Conservation (phyloP, 2,888 invertebrate genomes). For the Tenthredo distinguenda region DNA sequence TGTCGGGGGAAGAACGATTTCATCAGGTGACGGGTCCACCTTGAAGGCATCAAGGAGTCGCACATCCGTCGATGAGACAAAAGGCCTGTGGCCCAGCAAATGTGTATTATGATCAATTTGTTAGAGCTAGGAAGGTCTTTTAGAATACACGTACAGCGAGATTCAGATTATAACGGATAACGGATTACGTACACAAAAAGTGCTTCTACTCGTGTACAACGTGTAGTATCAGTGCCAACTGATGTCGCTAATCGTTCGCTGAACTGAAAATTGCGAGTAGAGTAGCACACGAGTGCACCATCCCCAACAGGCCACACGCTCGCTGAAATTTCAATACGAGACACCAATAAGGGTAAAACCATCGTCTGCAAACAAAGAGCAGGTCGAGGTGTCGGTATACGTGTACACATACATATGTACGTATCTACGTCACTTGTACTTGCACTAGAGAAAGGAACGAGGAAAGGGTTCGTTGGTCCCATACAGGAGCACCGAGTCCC, state of each 20-base stretch:
- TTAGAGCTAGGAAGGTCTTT: not conserved
- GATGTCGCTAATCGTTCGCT: not conserved
- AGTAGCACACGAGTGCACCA: not conserved
- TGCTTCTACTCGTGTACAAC: not conserved
- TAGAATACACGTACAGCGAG: not conserved
- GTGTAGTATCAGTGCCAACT: not conserved
- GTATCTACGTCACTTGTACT: not conserved
- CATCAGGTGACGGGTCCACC: not conserved
- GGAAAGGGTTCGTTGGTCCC: slow-evolving; percentile 29
- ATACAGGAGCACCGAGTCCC: not conserved
- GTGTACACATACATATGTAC: not conserved
- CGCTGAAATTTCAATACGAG: not conserved
- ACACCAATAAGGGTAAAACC: not conserved
- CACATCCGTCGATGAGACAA: not conserved
- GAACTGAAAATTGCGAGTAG: not conserved
- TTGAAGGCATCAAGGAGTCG: not conserved
- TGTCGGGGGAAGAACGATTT: not conserved
- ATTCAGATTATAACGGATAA: not conserved
- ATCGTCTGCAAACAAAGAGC: slow-evolving; percentile 29
- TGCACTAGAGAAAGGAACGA: slow-evolving; percentile 20
- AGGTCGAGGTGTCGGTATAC: slow-evolving; percentile 15
- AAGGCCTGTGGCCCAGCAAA: not conserved
- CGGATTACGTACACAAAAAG: not conserved
- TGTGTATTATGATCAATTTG: not conserved
- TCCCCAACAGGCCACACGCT: not conserved